Percentiles rank a stretch among this genome's conserved stretches.
Conservation (phyloP, 2,113 vertebrate species). For the Orycteropus afer region DNA sequence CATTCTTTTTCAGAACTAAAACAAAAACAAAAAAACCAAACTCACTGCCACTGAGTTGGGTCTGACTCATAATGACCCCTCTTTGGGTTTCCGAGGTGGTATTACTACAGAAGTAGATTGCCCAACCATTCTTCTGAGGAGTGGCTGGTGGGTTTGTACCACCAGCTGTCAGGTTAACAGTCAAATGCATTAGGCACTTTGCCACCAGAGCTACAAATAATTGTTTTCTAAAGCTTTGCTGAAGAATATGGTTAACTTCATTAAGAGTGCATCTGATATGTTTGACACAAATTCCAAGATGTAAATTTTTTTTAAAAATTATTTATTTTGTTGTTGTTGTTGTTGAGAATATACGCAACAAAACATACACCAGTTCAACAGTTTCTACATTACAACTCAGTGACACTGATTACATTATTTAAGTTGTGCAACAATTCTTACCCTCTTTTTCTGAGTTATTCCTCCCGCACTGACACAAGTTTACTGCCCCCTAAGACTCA, state of each 20-base stretch:
- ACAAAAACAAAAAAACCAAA: too few species aligned
- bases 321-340: neutral
- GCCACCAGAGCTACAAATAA: constrained; percentile 49
- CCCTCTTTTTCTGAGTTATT: neutral
- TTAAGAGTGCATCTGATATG: constrained; percentile 19
- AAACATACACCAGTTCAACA: neutral
- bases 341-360: neutral
- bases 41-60: too few species aligned
- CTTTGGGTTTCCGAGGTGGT: too few species aligned
- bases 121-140: too few species aligned
- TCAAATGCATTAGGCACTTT: too few species aligned
- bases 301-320: neutral
- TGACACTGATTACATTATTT: neutral
- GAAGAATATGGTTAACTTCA: constrained; percentile 58
- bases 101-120: too few species aligned
- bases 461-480: neutral
- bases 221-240: constrained; percentile 44
- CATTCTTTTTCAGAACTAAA: constrained; percentile 14
- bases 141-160: too few species aligned
- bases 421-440: neutral
- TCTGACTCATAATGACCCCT: too few species aligned
- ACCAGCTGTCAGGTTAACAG: too few species aligned
- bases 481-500: too few species aligned
- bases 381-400: neutral
- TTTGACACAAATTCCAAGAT: constrained; percentile 61